Percentiles rank a stretch among this genome's conserved stretches.
Evolutionary conservation across 2,113 vertebrate genomes (phyloP).

Genomic region (Siphamia tubifer): DNA sequence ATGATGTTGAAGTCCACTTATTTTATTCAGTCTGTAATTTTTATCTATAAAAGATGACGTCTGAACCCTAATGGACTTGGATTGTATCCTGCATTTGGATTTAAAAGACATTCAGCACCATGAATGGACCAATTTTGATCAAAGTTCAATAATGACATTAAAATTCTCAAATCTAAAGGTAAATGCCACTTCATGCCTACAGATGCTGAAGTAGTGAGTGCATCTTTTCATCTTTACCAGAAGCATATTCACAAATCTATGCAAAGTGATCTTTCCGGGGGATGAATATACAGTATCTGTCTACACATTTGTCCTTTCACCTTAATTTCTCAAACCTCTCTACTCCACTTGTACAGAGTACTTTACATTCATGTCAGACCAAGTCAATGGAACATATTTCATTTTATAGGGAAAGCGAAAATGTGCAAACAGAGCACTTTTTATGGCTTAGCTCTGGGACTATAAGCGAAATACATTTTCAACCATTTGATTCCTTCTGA

Average conservation of each 20-base stretch:
- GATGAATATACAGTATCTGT: background rate
- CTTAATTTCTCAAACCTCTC: background rate
- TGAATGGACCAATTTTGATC: background rate
- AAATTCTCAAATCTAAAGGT: background rate
- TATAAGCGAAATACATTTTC: constrained; percentile 3
- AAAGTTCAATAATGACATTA: background rate
- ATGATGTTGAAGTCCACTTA: too few species aligned
- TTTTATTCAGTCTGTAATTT: too few species aligned
- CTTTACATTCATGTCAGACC: constrained; percentile 30
- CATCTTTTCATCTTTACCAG: background rate
- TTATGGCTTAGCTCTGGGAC: constrained; percentile 9
- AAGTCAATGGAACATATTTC: constrained; percentile 31
- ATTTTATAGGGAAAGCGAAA: background rate
- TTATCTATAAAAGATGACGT: too few species aligned
- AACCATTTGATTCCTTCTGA: constrained; percentile 13
- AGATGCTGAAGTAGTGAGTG: background rate
- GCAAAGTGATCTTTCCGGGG: background rate
- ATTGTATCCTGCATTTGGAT: too few species aligned
- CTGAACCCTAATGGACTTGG: too few species aligned
- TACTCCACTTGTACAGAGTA: background rate
- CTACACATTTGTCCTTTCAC: constrained; percentile 4
- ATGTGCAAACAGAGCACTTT: constrained; percentile 23
- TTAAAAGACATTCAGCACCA: too few species aligned
- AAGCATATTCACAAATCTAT: background rate
- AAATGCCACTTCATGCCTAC: background rate